Evolutionary conservation across 2,113 vertebrate genomes (phyloP).

Genomic region (Nyctibius bracteatus): DNA sequence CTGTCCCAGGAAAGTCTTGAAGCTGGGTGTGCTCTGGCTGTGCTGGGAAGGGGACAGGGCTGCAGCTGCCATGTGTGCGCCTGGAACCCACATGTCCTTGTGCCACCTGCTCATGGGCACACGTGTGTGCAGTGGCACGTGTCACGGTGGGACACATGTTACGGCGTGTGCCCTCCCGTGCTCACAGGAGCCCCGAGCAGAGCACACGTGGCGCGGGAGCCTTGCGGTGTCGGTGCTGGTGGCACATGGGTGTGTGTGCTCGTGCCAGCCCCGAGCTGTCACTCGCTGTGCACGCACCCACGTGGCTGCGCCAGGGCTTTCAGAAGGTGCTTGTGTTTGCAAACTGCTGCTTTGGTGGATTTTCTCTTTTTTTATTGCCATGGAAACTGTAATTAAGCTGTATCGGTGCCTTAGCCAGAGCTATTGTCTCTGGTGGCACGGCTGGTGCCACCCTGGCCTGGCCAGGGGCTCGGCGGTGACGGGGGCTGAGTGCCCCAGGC

Average conservation of each 20-base stretch:
- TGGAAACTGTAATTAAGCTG: conserved; percentile 59
- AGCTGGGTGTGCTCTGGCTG: background rate
- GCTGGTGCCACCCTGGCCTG: background rate
- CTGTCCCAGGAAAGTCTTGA: background rate
- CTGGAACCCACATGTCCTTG: rapidly evolving
- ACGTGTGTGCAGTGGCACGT: rapidly evolving
- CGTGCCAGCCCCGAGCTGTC: background rate
- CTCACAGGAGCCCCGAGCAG: background rate
- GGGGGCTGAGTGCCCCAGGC: background rate
- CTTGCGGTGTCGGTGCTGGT: rapidly evolving
- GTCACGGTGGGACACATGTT: rapidly evolving
- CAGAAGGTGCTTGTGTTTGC: background rate
- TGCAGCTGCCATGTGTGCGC: rapidly evolving
- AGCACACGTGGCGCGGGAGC: rapidly evolving
- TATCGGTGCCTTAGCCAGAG: background rate
- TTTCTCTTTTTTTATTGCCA: conserved; percentile 35
- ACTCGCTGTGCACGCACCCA: rapidly evolving
- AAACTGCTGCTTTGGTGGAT: conserved; percentile 11
- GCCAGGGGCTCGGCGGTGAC: background rate
- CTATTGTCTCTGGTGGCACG: background rate
- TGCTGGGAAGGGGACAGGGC: background rate
- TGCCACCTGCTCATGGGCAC: background rate
- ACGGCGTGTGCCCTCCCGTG: rapidly evolving
- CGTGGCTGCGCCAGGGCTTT: background rate
- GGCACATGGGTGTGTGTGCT: background rate